Percentiles rank a stretch among this genome's conserved stretches.
Conservation (phyloP, 2,797 vertebrate species). For the Tarsius wallacei region DNA sequence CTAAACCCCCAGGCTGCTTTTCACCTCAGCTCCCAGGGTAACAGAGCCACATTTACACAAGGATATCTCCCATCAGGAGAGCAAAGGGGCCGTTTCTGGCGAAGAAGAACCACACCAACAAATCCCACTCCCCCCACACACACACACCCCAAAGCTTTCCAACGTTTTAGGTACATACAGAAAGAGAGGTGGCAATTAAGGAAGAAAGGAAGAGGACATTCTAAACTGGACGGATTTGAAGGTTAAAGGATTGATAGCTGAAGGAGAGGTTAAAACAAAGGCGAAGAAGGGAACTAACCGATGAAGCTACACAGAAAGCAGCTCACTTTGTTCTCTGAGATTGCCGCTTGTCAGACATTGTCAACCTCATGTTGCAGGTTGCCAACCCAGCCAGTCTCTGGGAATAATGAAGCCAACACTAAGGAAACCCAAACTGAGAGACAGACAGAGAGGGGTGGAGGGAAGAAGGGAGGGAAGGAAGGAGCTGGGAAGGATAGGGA, state of each 20-base stretch:
- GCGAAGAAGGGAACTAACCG: background rate
- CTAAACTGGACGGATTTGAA: constrained; percentile 28
- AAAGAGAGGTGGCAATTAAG: background rate
- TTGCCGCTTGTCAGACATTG: background rate
- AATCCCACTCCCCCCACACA: background rate
- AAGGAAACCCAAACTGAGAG: background rate
- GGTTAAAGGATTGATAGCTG: background rate
- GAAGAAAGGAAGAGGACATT: background rate
- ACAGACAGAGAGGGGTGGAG: too few relatives aligned
- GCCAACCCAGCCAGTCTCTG: background rate
- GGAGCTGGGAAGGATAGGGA: background rate
- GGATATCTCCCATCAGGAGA: background rate
- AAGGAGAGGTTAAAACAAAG: background rate
- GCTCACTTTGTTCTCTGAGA: background rate
- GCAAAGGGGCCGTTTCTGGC: background rate
- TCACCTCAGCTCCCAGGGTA: background rate
- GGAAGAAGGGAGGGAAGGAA: background rate
- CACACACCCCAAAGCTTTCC: background rate
- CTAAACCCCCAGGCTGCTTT: background rate
- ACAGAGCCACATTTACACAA: background rate
- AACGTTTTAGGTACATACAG: background rate
- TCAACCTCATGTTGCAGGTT: background rate
- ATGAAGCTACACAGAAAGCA: constrained; percentile 14
- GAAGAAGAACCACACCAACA: background rate
- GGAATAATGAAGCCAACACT: background rate